phyloP scores from a whole-genome alignment of 2,113 vertebrate genomes.

The Eurypyga helias region DNA sequence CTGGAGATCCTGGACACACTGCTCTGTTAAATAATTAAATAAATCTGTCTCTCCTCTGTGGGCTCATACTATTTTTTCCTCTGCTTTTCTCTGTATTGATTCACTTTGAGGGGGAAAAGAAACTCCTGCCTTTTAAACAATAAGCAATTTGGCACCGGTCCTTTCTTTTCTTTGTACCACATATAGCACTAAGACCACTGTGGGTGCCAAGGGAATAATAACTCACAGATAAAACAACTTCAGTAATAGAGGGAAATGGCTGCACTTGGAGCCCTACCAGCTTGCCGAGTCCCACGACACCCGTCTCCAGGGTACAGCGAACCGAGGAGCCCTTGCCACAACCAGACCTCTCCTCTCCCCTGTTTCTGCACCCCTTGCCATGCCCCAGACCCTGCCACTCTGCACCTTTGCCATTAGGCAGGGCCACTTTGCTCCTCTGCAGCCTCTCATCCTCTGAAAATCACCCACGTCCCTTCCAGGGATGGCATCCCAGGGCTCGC shows the following conservation, averaged over 20 bases:
- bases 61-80: not conserved
- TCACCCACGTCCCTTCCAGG: not conserved
- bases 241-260: not conserved
- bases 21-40: not conserved
- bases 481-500: rapidly evolving
- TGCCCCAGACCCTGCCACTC: rapidly evolving
- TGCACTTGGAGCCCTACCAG: not conserved
- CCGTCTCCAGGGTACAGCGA: not conserved
- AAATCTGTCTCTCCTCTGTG: not conserved
- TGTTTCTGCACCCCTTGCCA: rapidly evolving
- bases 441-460: no score
- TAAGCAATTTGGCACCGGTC: not conserved
- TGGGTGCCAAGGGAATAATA: not conserved
- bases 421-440: not conserved
- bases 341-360: not conserved
- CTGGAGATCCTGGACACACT: not conserved
- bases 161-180: not conserved
- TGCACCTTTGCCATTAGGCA: not conserved
- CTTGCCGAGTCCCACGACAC: not conserved
- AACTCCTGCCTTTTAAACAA: not conserved
- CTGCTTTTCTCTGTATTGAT: not conserved
- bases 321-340: rapidly evolving
- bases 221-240: not conserved
- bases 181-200: not conserved
- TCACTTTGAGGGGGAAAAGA: not conserved